phyloP scores from a whole-genome alignment of 2,797 vertebrate genomes.

The Loris lydekkerianus region DNA sequence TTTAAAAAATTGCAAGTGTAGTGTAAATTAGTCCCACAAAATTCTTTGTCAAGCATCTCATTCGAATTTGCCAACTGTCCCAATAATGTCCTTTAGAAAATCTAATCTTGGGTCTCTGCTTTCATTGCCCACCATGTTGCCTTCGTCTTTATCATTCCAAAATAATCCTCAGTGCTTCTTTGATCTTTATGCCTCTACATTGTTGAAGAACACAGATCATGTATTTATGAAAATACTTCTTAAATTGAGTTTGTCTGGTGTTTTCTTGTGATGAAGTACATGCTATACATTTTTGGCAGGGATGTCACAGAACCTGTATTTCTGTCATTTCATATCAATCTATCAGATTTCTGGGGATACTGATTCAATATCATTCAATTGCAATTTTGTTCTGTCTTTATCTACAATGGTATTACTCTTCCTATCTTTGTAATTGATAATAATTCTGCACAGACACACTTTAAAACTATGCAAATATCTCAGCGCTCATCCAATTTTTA shows the following conservation, averaged over 20 bases:
- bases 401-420: not conserved
- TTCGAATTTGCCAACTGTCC: not conserved
- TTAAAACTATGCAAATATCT: conserved; percentile 9
- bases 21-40: not conserved
- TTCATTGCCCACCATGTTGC: not conserved
- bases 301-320: conserved; percentile 1
- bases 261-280: not conserved
- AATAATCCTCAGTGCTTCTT: not conserved
- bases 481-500: conserved; percentile 14
- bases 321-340: not conserved
- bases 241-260: not conserved
- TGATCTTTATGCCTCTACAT: not conserved
- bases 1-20: not conserved
- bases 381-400: not conserved
- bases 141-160: not conserved
- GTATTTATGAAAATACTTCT: conserved; percentile 38
- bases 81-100: not conserved
- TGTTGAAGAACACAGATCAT: not conserved
- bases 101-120: not conserved
- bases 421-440: not conserved
- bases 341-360: not conserved
- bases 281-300: conserved; percentile 12
- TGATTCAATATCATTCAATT: conserved; percentile 16
- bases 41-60: not conserved
- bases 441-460: not conserved